Evolutionary conservation across 1,140 invertebrate species (phyloP), one percentile per base, ranked within the genome.

Genomic region (Papilio machaon): DNA sequence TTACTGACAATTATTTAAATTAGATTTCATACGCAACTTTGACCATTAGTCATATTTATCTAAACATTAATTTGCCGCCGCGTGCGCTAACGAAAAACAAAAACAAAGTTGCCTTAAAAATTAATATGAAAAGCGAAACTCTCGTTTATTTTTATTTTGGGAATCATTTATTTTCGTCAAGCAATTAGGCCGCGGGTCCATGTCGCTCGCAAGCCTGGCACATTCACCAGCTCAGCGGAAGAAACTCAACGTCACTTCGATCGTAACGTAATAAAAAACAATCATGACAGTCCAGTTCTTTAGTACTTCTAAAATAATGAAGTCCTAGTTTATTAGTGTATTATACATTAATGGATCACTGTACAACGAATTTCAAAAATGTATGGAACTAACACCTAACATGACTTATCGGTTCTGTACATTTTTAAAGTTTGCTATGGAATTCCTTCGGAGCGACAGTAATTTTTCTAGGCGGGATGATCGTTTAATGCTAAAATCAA

Each of bases 131-230:
- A 91, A 90, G 89, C 87, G 84, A 91, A 90, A 89, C 87, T 91
- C 89, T 89, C 89, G 87, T 92, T 92, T 90, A 91, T 89, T 92
- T 91, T 88, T 90, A 92, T 92, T 92, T 92, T 90, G 83, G 86
- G 88, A 89, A 92, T 93, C 90, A 94, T 93, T 94, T 93, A 91
- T 93, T 93, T 92, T 91, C 90, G 90, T 92, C 89, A 89, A 92
- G 90, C 90, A 94, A 94, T 92, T 92, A 92, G 89, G 89, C 85
- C 83, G 85, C 80, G 84, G 82, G 82, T 82, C 83, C 83, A 82
- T 87, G 87, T 88, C 83, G 86, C 74, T 85, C 82, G 89, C 85
- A 86, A 86, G 87, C 86, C 81, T 82, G 84, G 77, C 82, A 81
- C 82, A 84, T 83, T 86, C 82, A 82, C 83, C 82, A 80, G 82